Conservation (phyloP, 1,140 invertebrate genomes). For the Venturia canescens region DNA sequence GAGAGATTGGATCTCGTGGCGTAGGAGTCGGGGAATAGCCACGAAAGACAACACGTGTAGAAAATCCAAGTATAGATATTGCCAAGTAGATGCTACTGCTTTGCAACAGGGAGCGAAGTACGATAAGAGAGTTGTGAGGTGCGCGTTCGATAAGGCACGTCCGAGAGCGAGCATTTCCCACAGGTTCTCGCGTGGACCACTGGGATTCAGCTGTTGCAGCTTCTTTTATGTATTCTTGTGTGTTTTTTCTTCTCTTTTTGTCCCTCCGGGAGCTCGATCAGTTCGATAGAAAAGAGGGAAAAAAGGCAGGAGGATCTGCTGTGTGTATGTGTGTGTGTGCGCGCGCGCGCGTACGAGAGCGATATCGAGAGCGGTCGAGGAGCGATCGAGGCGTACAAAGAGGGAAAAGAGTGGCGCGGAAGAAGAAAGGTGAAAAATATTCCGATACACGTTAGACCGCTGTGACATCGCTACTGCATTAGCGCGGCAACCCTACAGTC, state of each 20-base stretch:
- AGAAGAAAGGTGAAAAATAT: conserved; percentile 47
- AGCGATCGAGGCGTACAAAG: conserved; percentile 48
- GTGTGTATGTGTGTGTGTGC: too few species aligned
- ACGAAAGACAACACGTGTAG: background rate
- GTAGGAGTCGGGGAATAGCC: conserved; percentile 28
- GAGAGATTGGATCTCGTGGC: conserved; percentile 7
- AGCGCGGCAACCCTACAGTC: conserved; percentile 57
- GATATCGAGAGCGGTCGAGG: conserved; percentile 39
- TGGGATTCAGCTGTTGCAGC: conserved; percentile 6
- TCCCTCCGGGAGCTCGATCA: background rate
- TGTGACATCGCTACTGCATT: conserved; percentile 60
- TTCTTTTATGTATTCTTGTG: conserved; percentile 19
- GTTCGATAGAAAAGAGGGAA: conserved; percentile 18
- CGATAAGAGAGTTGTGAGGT: conserved; percentile 38
- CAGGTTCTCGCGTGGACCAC: conserved; percentile 35
- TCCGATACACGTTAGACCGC: conserved; percentile 52
- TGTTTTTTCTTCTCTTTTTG: background rate
- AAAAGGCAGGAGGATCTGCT: conserved; percentile 24
- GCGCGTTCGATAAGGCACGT: conserved; percentile 51
- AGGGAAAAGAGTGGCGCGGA: conserved; percentile 43
- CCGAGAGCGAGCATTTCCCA: conserved; percentile 52
- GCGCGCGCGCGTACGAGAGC: too few species aligned
- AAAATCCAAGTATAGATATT: too few species aligned
- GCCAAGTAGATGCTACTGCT: background rate
- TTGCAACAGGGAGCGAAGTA: background rate